phyloP scores from a whole-genome alignment of 2,797 vertebrate genomes.

The Hylomyscus alleni region DNA sequence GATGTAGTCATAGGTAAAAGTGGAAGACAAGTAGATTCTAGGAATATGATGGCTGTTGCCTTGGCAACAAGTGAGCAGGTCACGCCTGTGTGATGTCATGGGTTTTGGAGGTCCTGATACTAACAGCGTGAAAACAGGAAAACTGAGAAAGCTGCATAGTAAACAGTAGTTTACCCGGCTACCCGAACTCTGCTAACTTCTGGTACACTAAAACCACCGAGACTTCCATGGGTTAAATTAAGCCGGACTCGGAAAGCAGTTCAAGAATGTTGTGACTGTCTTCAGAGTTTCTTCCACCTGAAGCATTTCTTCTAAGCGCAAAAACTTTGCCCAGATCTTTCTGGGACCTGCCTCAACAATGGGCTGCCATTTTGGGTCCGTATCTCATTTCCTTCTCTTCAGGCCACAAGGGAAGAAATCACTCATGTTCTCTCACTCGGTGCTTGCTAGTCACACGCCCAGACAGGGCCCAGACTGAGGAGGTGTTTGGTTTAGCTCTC shows the following conservation, averaged over 20 bases:
- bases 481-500: slow-evolving; percentile 49
- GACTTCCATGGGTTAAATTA: not conserved
- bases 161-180: not conserved
- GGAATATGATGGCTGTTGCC: too few relatives aligned
- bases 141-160: not conserved
- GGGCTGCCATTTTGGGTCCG: not conserved
- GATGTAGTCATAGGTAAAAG: too few relatives aligned
- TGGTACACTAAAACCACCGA: not conserved
- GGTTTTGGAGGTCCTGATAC: too few relatives aligned
- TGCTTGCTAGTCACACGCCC: not conserved
- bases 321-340: not conserved
- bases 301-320: not conserved
- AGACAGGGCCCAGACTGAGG: not conserved
- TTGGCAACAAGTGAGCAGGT: too few relatives aligned
- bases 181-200: too few relatives aligned
- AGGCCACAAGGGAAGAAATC: not conserved
- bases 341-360: not conserved
- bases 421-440: not conserved
- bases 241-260: not conserved
- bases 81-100: too few relatives aligned
- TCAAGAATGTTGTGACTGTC: not conserved
- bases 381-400: not conserved
- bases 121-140: not conserved
- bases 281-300: not conserved
- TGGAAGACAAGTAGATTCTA: too few relatives aligned